Conservation (phyloP, 2,113 vertebrate genomes). For the Crotalus viridis region DNA sequence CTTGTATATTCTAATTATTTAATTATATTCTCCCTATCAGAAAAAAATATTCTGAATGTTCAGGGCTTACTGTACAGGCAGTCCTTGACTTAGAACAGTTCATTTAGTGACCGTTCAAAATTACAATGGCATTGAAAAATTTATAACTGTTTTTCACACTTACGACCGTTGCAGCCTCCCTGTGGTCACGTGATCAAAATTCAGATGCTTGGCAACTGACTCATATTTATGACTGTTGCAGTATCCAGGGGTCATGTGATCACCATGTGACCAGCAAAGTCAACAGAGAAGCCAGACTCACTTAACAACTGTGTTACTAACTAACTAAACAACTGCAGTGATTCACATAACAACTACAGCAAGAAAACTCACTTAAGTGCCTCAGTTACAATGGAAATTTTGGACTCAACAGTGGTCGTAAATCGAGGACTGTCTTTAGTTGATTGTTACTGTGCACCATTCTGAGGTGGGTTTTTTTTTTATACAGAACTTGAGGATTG, state of each 20-base stretch:
- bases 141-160: background rate
- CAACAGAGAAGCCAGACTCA: background rate
- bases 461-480: background rate
- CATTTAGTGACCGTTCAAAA: no score
- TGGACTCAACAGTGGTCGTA: no score
- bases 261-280: background rate
- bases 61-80: background rate
- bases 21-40: background rate
- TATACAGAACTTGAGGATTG: background rate
- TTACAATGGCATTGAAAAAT: background rate
- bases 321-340: background rate
- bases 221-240: background rate
- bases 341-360: no score
- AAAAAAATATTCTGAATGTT: background rate
- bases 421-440: background rate
- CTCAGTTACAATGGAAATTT: no score
- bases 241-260: background rate
- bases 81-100: no score
- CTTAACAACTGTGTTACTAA: background rate
- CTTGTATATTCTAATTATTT: background rate
- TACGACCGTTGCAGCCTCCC: background rate
- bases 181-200: background rate
- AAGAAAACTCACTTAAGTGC: no score
- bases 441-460: background rate
- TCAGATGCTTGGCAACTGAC: background rate